Evolutionary conservation across 2,888 invertebrate genomes (phyloP).

Genomic region (Therioaphis trifolii): DNA sequence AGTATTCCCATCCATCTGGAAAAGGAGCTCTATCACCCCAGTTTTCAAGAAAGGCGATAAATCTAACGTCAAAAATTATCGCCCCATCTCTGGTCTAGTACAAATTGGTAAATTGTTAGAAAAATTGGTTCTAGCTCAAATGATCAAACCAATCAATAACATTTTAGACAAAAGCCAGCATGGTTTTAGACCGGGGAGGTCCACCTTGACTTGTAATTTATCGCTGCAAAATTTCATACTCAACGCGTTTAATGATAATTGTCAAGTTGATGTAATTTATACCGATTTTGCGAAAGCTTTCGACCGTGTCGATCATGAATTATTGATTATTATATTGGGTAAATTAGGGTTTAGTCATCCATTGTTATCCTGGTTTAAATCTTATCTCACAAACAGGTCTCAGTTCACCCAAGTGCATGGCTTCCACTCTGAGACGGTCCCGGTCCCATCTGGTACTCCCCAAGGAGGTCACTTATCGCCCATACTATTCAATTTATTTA

Average conservation of each 20-base stretch:
- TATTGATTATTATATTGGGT: too few relatives aligned
- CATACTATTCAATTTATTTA: constrained; percentile 48
- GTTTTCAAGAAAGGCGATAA: constrained; percentile 64
- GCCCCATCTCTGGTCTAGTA: too few relatives aligned
- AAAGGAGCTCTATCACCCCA: constrained; percentile 54
- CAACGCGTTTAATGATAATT: constrained; percentile 59
- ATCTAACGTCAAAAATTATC: too few relatives aligned
- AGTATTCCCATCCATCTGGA: constrained; percentile 37
- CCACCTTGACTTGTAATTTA: constrained; percentile 64
- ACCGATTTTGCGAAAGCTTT: too few relatives aligned
- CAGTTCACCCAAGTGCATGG: constrained; percentile 34
- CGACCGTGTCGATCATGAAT: constrained; percentile 64
- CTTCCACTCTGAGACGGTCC: too few relatives aligned
- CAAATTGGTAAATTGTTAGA: too few relatives aligned
- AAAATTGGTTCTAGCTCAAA: too few relatives aligned
- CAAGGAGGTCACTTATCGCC: too few relatives aligned
- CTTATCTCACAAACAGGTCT: constrained; percentile 23
- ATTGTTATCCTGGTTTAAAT: constrained; percentile 60
- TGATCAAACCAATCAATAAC: constrained; percentile 30
- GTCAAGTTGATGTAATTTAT: constrained; percentile 65
- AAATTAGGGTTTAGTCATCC: constrained; percentile 41
- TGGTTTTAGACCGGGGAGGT: constrained; percentile 65
- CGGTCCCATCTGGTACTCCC: too few relatives aligned
- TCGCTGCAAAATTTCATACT: constrained; percentile 63
- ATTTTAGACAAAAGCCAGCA: constrained; percentile 63